Conservation (phyloP, 2,888 invertebrate species). For the Hedychridium roseum region DNA sequence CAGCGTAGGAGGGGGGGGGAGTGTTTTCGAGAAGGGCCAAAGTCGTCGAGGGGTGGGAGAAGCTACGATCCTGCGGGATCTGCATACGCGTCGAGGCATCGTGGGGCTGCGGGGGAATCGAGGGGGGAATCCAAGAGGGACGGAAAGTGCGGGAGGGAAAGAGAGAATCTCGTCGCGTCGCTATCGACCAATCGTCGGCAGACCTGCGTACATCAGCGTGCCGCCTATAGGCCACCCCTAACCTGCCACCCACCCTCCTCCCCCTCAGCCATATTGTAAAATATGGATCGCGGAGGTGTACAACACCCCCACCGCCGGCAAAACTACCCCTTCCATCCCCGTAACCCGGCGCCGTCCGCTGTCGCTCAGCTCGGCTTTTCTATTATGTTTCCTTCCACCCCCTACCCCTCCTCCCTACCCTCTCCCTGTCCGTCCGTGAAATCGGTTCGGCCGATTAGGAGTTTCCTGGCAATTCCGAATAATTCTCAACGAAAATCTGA, state of each 20-base stretch:
- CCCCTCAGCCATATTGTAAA: conserved; percentile 61
- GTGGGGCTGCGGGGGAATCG: too few species aligned
- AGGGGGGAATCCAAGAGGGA: conserved; percentile 15
- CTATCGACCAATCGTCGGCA: conserved; percentile 62
- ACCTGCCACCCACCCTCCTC: conserved; percentile 45
- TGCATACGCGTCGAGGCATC: too few species aligned
- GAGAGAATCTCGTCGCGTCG: conserved; percentile 44
- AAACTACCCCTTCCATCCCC: conserved; percentile 26
- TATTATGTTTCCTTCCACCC: too few species aligned
- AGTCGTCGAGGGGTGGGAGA: conserved; percentile 25
- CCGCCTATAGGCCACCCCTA: conserved; percentile 59
- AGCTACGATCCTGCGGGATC: conserved; percentile 24
- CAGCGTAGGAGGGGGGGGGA: conserved; percentile 18
- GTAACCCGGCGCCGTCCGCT: too few species aligned
- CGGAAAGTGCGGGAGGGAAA: conserved; percentile 15
- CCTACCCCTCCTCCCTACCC: too few species aligned
- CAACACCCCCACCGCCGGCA: conserved; percentile 47
- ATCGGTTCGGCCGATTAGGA: too few species aligned
- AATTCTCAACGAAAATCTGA: too few species aligned
- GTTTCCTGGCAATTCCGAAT: too few species aligned
- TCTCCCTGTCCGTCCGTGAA: too few species aligned
- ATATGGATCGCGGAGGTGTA: conserved; percentile 62
- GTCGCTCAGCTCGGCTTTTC: too few species aligned
- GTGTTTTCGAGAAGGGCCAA: conserved; percentile 25
- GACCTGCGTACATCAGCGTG: conserved; percentile 61